Evolutionary conservation across 2,888 invertebrate genomes (phyloP), one percentile per base, ranked within the genome.

Genomic region (Schrankia costaestrigalis): DNA sequence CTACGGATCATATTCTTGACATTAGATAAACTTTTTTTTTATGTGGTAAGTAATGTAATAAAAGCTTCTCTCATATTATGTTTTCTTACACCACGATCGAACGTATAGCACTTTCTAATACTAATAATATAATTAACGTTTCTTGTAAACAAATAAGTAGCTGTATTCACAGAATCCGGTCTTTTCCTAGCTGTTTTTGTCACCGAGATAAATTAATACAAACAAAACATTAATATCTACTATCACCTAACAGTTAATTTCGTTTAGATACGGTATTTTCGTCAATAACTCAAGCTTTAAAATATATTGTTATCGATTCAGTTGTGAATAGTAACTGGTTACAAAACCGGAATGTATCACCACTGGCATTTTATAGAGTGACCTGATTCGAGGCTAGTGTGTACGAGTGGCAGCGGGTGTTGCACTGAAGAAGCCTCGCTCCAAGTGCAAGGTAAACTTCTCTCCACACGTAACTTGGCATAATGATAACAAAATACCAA

Each of bases 371-470:
- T 61, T 52, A 57, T 59, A 38, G 53, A 54, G 43, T 68, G 66
- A 63, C 64, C 68, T 49, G 57, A 60, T 68, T 66, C 49, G 50
- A 53, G 51, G 51, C 35, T 37, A 42, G 34, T 41, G 46, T 48
- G 57, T 43, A 30, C 54, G 40, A 21, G 28, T 21, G 26, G 38
- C 39, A 21, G 30, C 41, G 78, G 73, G 66, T 79, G 66, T 79
- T 79, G 81, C 74, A 71, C 79, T 79, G 78, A 78, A 78, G 81
- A 81, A 45, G 71, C 54, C 43, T 51, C 39, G 32, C 35, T 31
- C 68, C 78, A 79, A 78, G 78, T 70, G 79, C 77, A 77, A 78
- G 76, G 78, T 55, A 58, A 78, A 69, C 75, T 47, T 56, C 74
- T 68, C 49, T 31, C 39, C 33, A 45, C 49, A 75, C 78, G 78